phyloP scores from a whole-genome alignment of 2,797 vertebrate genomes.

The Sitta carolinensis region DNA sequence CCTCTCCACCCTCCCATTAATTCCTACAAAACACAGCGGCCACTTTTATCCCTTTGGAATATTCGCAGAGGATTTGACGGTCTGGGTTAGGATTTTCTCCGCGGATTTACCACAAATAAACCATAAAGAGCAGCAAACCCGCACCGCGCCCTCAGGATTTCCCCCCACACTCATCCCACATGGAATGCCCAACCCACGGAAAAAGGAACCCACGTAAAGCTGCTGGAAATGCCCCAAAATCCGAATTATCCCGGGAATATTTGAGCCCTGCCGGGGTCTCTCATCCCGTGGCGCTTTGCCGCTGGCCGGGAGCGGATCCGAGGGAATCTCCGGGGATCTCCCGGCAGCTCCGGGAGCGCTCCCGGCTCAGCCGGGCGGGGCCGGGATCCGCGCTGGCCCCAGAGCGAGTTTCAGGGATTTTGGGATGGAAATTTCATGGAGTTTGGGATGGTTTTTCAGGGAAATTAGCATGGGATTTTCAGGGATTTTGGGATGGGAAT shows the following conservation, averaged over 20 bases:
- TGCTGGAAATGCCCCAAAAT: fast-evolving
- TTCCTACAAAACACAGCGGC: background rate
- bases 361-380: background rate
- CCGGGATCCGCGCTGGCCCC: background rate
- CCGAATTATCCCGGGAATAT: fast-evolving
- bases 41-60: background rate
- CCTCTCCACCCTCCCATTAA: background rate
- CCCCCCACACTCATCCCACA: fast-evolving
- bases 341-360: background rate
- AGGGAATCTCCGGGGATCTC: too few species aligned
- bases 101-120: background rate
- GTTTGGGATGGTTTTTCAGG: too few species aligned
- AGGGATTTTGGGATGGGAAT: too few species aligned
- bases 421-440: too few species aligned
- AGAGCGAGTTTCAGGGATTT: too few species aligned
- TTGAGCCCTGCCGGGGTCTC: fast-evolving
- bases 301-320: too few species aligned
- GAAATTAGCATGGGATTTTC: too few species aligned
- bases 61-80: background rate
- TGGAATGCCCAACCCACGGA: fast-evolving
- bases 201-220: background rate
- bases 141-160: fast-evolving
- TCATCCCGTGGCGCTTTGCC: fast-evolving
- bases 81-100: background rate
- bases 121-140: background rate